A percentile compares a stretch with the other conserved stretches of the same genome.
Conservation (phyloP, 2,888 invertebrate species). For the Cloeon dipterum region DNA sequence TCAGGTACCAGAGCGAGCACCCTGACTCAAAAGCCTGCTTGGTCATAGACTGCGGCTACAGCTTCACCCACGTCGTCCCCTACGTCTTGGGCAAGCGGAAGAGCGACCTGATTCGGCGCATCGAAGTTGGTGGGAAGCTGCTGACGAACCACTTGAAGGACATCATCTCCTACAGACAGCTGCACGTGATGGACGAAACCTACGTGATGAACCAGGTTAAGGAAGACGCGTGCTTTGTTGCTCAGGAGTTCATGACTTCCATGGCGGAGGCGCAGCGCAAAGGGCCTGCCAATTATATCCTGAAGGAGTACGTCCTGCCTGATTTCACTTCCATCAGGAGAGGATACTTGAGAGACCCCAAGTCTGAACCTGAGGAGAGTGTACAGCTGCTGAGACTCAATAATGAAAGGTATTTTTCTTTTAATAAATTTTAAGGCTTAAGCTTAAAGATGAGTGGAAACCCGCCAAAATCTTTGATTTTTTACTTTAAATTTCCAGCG, state of each 20-base stretch:
- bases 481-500: no score
- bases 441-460: neutral
- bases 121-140: slow-evolving; percentile 92
- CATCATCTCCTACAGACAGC: slow-evolving; percentile 80
- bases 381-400: no score
- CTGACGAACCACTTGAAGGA: slow-evolving; percentile 96
- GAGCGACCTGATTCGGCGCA: slow-evolving; percentile 46
- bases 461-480: neutral
- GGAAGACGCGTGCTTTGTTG: slow-evolving; percentile 90
- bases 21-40: slow-evolving; percentile 36
- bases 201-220: slow-evolving; percentile 97
- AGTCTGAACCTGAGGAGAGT: no score
- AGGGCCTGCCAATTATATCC: slow-evolving; percentile 37
- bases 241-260: slow-evolving; percentile 58
- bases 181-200: slow-evolving; percentile 97
- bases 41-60: slow-evolving; percentile 85
- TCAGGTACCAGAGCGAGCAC: slow-evolving; percentile 34
- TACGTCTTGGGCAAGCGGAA: slow-evolving; percentile 58
- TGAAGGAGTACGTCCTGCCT: slow-evolving; percentile 82
- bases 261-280: slow-evolving; percentile 40
- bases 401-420: neutral
- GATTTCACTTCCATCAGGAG: slow-evolving; percentile 79
- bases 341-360: slow-evolving; percentile 46
- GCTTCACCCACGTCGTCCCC: slow-evolving; percentile 85
- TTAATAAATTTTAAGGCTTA: neutral